A percentile compares a stretch with the other conserved stretches of the same genome.
These are phyloP conservation scores for Anoplius nigerrimus DNA, from an alignment of 2,888 invertebrate genomes.

Conservation along the genomic window DNA sequence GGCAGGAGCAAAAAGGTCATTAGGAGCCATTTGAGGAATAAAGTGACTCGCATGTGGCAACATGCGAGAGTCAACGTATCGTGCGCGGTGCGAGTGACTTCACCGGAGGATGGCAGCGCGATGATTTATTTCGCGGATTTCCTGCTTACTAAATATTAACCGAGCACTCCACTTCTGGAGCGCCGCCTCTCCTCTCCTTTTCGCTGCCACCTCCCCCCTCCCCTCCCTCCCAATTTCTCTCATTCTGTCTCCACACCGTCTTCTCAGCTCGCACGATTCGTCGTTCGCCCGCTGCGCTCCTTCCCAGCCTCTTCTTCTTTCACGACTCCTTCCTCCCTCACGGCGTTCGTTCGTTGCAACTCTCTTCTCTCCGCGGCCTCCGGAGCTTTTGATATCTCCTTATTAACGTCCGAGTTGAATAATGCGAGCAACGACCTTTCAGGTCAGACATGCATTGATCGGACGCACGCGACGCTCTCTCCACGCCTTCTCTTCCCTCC, in stretches of 20 bases:
- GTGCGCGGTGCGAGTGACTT: too few relatives aligned
- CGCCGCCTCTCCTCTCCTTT: background rate
- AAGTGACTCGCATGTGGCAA: too few relatives aligned
- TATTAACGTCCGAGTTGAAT: constrained; percentile 19
- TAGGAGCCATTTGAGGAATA: too few relatives aligned
- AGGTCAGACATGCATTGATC: constrained; percentile 10
- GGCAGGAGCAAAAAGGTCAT: too few relatives aligned
- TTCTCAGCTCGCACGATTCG: background rate
- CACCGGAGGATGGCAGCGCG: background rate
- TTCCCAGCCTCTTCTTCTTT: constrained; percentile 3
- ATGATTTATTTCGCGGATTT: constrained; percentile 17
- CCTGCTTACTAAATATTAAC: constrained; percentile 17
- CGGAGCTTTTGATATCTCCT: constrained; percentile 21
- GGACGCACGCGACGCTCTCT: too few relatives aligned
- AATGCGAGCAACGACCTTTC: constrained; percentile 17
- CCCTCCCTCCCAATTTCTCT: too few relatives aligned
- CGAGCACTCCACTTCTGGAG: background rate
- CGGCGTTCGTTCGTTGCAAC: background rate
- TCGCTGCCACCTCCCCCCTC: too few relatives aligned
- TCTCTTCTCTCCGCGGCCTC: background rate
- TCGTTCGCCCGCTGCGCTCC: background rate
- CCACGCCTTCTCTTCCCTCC: background rate
- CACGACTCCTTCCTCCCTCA: background rate
- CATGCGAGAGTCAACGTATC: too few relatives aligned
- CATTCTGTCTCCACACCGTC: constrained; percentile 2